These are phyloP conservation scores for Fragum whitleyi DNA, from an alignment of 2,888 invertebrate species.

Conservation along the genomic window DNA sequence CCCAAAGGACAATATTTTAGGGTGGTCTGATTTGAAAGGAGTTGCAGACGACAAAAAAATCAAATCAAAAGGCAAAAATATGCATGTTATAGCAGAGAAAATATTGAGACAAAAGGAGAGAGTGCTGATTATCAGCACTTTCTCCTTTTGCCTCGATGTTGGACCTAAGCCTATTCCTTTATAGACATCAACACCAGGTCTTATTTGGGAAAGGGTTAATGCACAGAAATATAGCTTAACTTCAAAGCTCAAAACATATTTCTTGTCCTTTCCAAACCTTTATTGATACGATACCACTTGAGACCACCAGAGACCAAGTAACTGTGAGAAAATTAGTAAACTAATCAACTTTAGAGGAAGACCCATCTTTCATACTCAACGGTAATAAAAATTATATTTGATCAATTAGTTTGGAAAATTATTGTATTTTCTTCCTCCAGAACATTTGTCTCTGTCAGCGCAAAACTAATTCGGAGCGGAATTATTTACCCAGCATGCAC, in stretches of 20 bases:
- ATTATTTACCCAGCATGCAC: slow-evolving; percentile 32
- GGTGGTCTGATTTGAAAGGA: no score
- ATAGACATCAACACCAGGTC: no score
- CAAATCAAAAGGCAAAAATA: no score
- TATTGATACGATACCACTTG: neutral
- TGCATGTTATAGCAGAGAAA: no score
- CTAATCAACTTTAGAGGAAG: slow-evolving; percentile 41
- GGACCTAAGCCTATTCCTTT: no score
- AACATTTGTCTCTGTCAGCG: slow-evolving; percentile 46
- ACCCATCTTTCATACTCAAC: slow-evolving; percentile 31
- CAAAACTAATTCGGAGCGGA: slow-evolving; percentile 7
- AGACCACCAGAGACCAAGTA: neutral
- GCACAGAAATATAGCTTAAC: neutral
- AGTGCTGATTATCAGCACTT: no score
- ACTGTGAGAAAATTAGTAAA: slow-evolving; percentile 45
- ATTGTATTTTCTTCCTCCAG: slow-evolving; percentile 43
- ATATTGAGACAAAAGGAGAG: no score
- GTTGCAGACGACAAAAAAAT: no score
- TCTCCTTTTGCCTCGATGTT: no score
- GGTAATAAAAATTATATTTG: slow-evolving; percentile 45
- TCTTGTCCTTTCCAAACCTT: neutral
- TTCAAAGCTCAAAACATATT: no score
- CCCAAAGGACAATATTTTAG: no score
- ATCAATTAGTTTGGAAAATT: slow-evolving; percentile 53
- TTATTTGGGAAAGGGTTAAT: neutral